Evolutionary conservation across 1,140 invertebrate genomes (phyloP).

Genomic region (Drosophila subpulchrella): DNA sequence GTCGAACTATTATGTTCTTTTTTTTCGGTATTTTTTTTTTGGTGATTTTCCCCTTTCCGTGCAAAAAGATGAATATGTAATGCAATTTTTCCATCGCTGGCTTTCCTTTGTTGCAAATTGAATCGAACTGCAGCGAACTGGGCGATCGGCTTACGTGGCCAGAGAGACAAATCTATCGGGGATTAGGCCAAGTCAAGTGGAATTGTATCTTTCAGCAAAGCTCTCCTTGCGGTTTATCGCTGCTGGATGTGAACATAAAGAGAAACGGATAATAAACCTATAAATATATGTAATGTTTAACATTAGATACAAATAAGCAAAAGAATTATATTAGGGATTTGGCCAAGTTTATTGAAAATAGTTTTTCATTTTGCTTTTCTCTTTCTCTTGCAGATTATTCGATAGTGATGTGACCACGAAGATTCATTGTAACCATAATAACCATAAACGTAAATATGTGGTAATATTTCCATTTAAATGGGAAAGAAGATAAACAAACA

Average conservation of each 20-base stretch:
- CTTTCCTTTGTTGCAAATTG: conserved; percentile 75
- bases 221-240: conserved; percentile 1
- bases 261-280: not conserved
- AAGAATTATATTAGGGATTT: not conserved
- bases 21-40: conserved; percentile 30
- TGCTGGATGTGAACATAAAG: not conserved
- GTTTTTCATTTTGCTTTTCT: not conserved
- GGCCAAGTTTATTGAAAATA: not conserved
- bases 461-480: conserved; percentile 2
- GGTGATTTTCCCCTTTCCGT: conserved; percentile 24
- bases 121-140: conserved; percentile 48
- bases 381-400: not conserved
- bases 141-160: conserved; percentile 64
- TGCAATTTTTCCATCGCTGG: conserved; percentile 50
- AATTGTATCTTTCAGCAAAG: conserved; percentile 22
- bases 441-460: not conserved
- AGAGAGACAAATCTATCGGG: conserved; percentile 49
- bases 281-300: not conserved
- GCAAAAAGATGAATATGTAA: conserved; percentile 58
- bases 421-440: not conserved
- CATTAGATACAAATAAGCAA: not conserved
- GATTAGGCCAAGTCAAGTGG: conserved; percentile 57
- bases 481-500: not conserved
- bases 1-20: conserved; percentile 16
- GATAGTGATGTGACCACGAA: not conserved